Evolutionary conservation across 2,888 invertebrate species (phyloP), one percentile per base, ranked within the genome.

Genomic region (Saturnia pavonia): DNA sequence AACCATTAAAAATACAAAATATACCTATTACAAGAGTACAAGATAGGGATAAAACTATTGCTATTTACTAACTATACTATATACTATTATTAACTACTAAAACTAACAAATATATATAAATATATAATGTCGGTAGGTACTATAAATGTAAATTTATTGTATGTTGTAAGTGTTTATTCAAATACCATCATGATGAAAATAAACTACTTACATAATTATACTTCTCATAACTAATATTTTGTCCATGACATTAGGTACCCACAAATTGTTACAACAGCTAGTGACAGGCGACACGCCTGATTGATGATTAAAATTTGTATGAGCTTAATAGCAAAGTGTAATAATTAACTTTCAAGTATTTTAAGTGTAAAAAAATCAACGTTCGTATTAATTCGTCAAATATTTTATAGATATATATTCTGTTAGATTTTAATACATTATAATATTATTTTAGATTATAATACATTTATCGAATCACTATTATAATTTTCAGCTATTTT

Each of bases 251-350:
- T 65, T 65, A 65, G 40, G 40, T 65, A n/a, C 65, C 40, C 22
- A 9, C 19, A 40, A 40, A 34, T n/a, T 65, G 40, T 65, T 65
- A 71, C 60, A 57, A 48, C 16, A 73, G 66, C 68, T 57, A 68
- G n/a, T 60, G 40, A 73, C 72, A 74, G 67, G 73, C 45, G 42
- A 73, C 74, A 74, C 68, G 71, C 43, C 70, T 71, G 71, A 57
- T 68, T 68, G 63, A 68, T 68, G 73, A 75, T 75, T 25, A 57
- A 57, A 57, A 57, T 57, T 57, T 57, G 25, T 57, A 25, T 57
- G 22, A 57, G 25, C 57, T 57, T 14, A 54, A n/a, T 54, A 54
- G 25, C 25, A 27, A 25, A 57, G 1, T 57, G 12, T 25, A 12
- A 57, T 57, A 25, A 25, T 27, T 12, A 25, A 57, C 54, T 54